Evolutionary conservation across 1,140 invertebrate species (phyloP), one percentile per base, ranked within the genome.

Genomic region (Homarus americanus): DNA sequence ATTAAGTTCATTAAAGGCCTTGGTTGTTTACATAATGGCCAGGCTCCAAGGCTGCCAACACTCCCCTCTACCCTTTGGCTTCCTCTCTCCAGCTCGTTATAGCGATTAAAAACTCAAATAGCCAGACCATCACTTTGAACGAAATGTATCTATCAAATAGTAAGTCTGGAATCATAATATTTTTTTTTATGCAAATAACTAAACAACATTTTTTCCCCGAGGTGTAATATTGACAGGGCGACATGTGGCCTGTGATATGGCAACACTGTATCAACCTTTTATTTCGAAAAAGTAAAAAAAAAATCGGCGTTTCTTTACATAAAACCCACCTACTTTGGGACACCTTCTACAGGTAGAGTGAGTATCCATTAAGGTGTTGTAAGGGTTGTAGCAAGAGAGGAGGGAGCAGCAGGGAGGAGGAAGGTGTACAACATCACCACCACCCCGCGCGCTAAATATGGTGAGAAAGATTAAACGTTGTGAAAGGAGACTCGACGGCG

Each of bases 1-100:
- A 90, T 90, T 90, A 90, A 90, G 79, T 90, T 90, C 87, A 90
- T 90, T 90, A 83, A 83, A 75, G 79, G 87, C 80, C 87, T 78
- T 75, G 80, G 80, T 90, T 90, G 80, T 83, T 90, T 90, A 83
- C 80, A 90, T 90, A 90, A 90, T 90, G 87, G 80, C 34, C 41
- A 73, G 80, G 82, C 49, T 40, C 79, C 79, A 44, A 36, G 76
- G 58, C 41, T 90, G 80, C 87, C 87, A 83, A 78, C 72, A 82
- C 72, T 78, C 83, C 40, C n/a, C 40, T 34, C 83, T 24, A 40
- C 44, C 69, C 72, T 72, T 41, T 44, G 38, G 34, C 44, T 53
- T 53, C 78, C 78, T 80, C 44, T 36, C 78, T 32, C 44, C 28
- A 28, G 41, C 40, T 80, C n/a, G 41, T 36, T 53, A 28, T 10